Percentiles rank a stretch among this genome's conserved stretches.
phyloP scores from a whole-genome alignment of 2,113 vertebrate species.

The Otis tarda region DNA sequence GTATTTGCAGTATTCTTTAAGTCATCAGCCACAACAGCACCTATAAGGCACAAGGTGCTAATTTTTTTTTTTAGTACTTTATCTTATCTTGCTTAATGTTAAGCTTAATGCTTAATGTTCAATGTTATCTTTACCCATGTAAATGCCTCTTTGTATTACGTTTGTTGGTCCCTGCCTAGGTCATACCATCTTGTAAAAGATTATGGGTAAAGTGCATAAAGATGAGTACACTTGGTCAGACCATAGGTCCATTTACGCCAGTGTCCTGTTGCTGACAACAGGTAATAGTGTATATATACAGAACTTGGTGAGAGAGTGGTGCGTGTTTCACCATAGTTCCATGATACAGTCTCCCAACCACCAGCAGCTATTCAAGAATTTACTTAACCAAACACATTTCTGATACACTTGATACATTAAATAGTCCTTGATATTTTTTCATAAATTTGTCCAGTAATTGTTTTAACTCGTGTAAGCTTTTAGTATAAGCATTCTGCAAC shows the following conservation, averaged over 20 bases:
- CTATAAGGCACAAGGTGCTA: background rate
- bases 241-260: fast-evolving
- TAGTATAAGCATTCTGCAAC: background rate
- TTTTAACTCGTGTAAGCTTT: background rate
- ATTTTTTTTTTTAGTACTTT: background rate
- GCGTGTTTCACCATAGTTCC: background rate
- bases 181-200: background rate
- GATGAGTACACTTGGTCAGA: background rate
- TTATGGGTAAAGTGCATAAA: background rate
- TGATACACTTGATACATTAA: background rate
- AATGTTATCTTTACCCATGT: background rate
- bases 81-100: background rate
- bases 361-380: background rate
- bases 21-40: background rate
- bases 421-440: background rate
- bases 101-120: background rate
- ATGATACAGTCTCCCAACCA: background rate
- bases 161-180: too few species aligned
- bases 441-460: background rate
- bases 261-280: background rate
- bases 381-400: background rate
- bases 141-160: background rate
- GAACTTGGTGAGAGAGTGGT: fast-evolving
- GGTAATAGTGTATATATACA: background rate
- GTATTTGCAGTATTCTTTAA: background rate